Percentiles rank a stretch among this genome's conserved stretches.
These are phyloP conservation scores for Cyaniris semiargus DNA, from an alignment of 2,888 invertebrate species.

Conservation along the genomic window DNA sequence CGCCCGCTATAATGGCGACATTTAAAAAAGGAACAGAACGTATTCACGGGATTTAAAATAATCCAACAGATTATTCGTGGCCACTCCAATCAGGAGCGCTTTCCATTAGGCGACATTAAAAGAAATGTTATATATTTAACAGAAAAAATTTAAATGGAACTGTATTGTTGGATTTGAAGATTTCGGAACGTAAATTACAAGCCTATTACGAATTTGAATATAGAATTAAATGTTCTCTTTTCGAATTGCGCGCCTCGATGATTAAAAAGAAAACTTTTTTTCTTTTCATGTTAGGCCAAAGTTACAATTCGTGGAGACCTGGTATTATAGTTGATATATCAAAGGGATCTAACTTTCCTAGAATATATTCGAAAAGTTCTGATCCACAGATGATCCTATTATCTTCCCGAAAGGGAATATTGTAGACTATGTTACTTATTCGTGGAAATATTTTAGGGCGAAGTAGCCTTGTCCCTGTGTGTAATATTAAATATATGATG, in stretches of 20 bases:
- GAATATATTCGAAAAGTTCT: slow-evolving; percentile 15
- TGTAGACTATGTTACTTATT: neutral
- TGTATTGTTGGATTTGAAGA: slow-evolving; percentile 20
- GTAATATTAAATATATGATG: neutral
- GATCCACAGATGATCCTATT: slow-evolving; percentile 2
- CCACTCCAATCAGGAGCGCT: slow-evolving; percentile 47
- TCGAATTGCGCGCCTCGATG: neutral
- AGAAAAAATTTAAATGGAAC: slow-evolving; percentile 32
- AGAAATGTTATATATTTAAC: slow-evolving; percentile 34
- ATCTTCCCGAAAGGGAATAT: slow-evolving; percentile 4
- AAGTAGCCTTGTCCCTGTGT: neutral
- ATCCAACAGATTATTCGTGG: slow-evolving; percentile 43
- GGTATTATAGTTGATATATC: slow-evolving; percentile 3
- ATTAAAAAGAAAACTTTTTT: neutral
- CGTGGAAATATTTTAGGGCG: neutral
- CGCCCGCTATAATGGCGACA: slow-evolving; percentile 34
- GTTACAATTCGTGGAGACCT: neutral
- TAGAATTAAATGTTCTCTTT: slow-evolving; percentile 4
- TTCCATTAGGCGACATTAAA: slow-evolving; percentile 42
- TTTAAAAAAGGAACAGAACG: slow-evolving; percentile 37
- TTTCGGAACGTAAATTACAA: slow-evolving; percentile 21
- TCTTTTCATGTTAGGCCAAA: neutral
- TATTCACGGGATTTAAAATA: slow-evolving; percentile 43
- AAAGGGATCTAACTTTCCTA: neutral
- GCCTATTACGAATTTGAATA: slow-evolving; percentile 22